Conservation (phyloP, 2,888 invertebrate genomes). For the Melanophora roralis region DNA sequence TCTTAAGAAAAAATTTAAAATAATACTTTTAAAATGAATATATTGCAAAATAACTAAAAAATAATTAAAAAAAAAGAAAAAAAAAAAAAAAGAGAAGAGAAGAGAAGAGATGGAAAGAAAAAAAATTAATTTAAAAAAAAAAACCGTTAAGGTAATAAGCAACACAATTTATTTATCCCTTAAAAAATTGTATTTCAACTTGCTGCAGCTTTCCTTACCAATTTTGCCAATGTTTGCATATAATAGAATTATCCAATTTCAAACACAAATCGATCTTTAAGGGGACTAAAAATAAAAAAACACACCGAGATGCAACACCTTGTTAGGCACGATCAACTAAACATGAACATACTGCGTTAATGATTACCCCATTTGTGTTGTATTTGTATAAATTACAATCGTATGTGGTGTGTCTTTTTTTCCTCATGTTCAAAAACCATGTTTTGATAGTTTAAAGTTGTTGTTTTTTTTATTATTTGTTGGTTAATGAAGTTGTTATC, state of each 20-base stretch:
- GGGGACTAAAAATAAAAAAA: background rate
- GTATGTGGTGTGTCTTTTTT: background rate
- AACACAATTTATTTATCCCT: too few relatives aligned
- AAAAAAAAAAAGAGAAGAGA: too few relatives aligned
- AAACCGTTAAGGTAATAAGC: too few relatives aligned
- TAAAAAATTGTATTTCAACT: too few relatives aligned
- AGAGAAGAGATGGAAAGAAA: too few relatives aligned
- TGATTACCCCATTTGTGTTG: constrained; percentile 37
- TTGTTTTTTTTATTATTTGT: constrained; percentile 53
- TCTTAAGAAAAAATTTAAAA: too few relatives aligned
- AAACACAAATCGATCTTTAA: constrained; percentile 9
- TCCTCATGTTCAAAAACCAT: constrained; percentile 26
- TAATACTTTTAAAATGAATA: too few relatives aligned
- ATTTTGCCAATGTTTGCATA: background rate
- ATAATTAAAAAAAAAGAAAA: too few relatives aligned
- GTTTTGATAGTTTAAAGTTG: constrained; percentile 60
- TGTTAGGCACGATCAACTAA: constrained; percentile 31
- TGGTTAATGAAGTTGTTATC: constrained; percentile 66
- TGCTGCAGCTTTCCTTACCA: background rate
- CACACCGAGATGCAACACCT: constrained; percentile 62
- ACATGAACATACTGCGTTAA: constrained; percentile 28
- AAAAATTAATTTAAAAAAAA: too few relatives aligned
- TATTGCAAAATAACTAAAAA: too few relatives aligned
- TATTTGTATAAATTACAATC: constrained; percentile 21
- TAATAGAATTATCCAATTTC: background rate